Base-by-base conservation (phyloP, 2,113 vertebrate genomes). In the Amia ocellicauda region DNA sequence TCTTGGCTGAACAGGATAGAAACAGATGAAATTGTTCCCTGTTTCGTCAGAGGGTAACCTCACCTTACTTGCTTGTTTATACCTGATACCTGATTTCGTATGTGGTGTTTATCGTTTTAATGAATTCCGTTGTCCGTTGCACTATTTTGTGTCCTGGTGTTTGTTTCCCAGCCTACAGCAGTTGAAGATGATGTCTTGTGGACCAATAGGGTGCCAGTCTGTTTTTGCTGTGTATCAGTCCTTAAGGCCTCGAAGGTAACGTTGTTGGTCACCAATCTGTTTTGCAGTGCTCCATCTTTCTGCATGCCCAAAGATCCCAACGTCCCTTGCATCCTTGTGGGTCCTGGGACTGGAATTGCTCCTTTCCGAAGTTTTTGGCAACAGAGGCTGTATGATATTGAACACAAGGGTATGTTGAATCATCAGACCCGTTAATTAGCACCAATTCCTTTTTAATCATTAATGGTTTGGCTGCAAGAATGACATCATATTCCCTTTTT, bases 311-410 rank as follows among this genome's bases (percentile, higher is more conserved):
- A 87, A 80, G 91, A 96, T 42, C 91, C 89, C 50, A 90, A 91
- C 72, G 91, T 93, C 8, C 97, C 97, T 41, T 98, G 94, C 71
- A 93, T 99, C 81, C 91, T 99, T 69, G 85, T 99, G 1, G 97
- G 95, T 3, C 97, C 97, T 0, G 97, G 97, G 67, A 99, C 97
- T 0, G 97, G 97, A 57, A 98, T 99, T 0, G 97, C 97, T 14
- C 97, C 97, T 0, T 99, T 99, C 89, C 92, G 97, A 62, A 97
- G 96, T 79, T 99, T 99, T 84, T 99, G 97, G 97, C 93, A 99
- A 62, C 94, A 99, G 69, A 89, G 94, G 62, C 89, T 93, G 0
- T 94, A 91, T 16, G 93, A 99, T 63, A 88, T 91, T 45, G 92
- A 95, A 60, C 92, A 95, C 66, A 94, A 93, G 80, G 96, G 97